Evolutionary conservation across 2,797 vertebrate genomes (phyloP).

Genomic region (Varecia variegata): DNA sequence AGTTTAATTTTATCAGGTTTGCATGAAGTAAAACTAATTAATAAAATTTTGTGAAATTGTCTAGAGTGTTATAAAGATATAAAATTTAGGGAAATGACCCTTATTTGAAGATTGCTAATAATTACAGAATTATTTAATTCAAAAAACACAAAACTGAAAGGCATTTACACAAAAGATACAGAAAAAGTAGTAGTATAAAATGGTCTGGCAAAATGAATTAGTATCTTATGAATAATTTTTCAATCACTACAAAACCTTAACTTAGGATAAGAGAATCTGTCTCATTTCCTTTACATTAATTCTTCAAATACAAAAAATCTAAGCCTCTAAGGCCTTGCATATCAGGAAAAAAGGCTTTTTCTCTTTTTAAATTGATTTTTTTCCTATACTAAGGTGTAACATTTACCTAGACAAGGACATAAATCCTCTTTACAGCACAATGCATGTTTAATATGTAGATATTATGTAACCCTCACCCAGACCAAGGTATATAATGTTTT

Average conservation of each 20-base stretch:
- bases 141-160: neutral
- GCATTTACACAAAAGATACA: neutral
- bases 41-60: conserved; percentile 1
- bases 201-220: neutral
- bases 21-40: conserved; percentile 31
- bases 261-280: neutral
- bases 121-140: conserved; percentile 19
- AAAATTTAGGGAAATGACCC: neutral
- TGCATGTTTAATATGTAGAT: neutral
- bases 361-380: neutral
- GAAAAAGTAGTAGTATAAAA: neutral
- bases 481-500: neutral
- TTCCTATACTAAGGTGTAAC: neutral
- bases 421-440: neutral
- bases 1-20: conserved; percentile 56
- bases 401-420: neutral
- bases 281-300: neutral
- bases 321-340: neutral
- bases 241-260: neutral
- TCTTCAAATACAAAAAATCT: conserved; percentile 32
- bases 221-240: neutral
- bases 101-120: conserved; percentile 22
- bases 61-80: conserved; percentile 42
- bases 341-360: neutral
- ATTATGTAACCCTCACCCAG: neutral